Evolutionary conservation across 2,797 vertebrate genomes (phyloP).

Genomic region (Ptychadena robeensis): DNA sequence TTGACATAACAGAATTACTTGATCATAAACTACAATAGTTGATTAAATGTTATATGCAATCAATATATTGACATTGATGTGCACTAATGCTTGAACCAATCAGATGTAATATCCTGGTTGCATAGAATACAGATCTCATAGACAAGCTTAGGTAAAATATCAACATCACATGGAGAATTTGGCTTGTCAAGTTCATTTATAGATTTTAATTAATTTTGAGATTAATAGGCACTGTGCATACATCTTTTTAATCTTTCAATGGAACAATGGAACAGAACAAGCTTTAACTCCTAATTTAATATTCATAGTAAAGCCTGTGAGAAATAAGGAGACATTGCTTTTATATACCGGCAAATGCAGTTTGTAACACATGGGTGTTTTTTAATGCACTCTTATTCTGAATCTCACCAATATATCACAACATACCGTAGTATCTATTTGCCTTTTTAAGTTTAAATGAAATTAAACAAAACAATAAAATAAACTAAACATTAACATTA

Average conservation of each 20-base stretch:
- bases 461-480: too few relatives aligned
- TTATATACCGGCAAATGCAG: not conserved
- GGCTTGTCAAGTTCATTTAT: not conserved
- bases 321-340: not conserved
- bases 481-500: too few relatives aligned
- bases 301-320: not conserved
- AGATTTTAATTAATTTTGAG: constrained; percentile 1
- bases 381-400: not conserved
- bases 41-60: too few relatives aligned
- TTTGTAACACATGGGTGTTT: not conserved
- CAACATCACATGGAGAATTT: not conserved
- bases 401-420: too few relatives aligned
- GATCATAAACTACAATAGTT: too few relatives aligned
- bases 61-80: too few relatives aligned
- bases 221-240: not conserved
- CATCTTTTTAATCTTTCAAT: not conserved
- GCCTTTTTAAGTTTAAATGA: too few relatives aligned
- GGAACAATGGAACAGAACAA: not conserved
- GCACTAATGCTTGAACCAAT: not conserved
- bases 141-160: not conserved
- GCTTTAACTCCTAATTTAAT: not conserved
- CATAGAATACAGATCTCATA: not conserved
- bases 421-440: too few relatives aligned
- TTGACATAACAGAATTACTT: too few relatives aligned
- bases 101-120: not conserved